Evolutionary conservation across 2,888 invertebrate species (phyloP), one percentile per base, ranked within the genome.

Genomic region (Hydroisotoma schaefferi): DNA sequence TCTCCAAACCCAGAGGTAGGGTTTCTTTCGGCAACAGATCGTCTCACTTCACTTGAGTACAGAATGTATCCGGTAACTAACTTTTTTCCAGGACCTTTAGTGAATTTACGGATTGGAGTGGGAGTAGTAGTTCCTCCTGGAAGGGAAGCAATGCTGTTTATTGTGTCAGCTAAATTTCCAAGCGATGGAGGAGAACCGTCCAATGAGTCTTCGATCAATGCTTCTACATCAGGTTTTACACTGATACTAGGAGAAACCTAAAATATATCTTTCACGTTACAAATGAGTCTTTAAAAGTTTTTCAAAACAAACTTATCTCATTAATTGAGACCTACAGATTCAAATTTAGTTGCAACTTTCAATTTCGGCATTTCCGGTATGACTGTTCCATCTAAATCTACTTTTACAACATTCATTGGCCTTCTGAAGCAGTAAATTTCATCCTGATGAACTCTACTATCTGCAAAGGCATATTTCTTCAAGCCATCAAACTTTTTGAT

Each of bases 21-120:
- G 80, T 98, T 94, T 76, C 88, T 92, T 73, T 90, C 88, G 67
- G 93, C 88, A 68, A 98, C 90, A 55, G 87, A 85, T 77, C 94
- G 93, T 57, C 99, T 84, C 49, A 94, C 88, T 80, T 99, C 98
- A 75, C 95, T 90, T 43, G 98, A 95, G 80, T 95, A 99, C 62
- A 99, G 82, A 72, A 99, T 98, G 81, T 99, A 99, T 8, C 98
- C 98, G 62, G 95, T 97, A 73, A 90, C 88, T 67, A 90, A 82
- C 78, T 90, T 87, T 80, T 88, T 90, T 72, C 85, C 85, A 75
- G 84, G 77, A 76, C 57, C 78, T 77, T 56, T 77, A 38, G 48
- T 60, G 26, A 55, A 12, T 18, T 49, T 44, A 1, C 55, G 53
- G 4, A 55, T 23, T 10, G 40, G 60, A 27, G 37, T 54, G 23